phyloP scores from a whole-genome alignment of 1,140 invertebrate genomes.

The Neocloeon triangulifer region DNA sequence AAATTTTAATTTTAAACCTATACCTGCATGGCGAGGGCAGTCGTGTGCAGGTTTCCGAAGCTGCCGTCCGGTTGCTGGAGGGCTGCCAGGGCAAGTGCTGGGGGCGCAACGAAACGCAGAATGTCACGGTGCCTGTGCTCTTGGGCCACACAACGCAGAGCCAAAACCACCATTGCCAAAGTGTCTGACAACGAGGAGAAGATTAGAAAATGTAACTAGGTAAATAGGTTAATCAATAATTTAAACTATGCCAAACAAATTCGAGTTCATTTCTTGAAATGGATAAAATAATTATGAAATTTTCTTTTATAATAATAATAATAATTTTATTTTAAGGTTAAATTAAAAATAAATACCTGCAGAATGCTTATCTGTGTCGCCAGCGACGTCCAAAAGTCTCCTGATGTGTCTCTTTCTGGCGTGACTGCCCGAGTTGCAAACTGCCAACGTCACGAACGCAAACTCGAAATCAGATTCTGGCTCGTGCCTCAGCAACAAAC shows the following conservation, averaged over 20 bases:
- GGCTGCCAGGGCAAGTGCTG: constrained; percentile 43
- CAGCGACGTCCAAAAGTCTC: constrained; percentile 48
- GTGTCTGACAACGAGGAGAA: constrained; percentile 47
- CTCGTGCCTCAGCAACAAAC: constrained; percentile 42
- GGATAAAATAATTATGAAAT: no score
- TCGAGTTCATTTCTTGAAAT: no score
- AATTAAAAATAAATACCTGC: no score
- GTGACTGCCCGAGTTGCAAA: constrained; percentile 58
- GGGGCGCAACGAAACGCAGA: constrained; percentile 47
- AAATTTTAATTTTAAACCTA: constrained; percentile 6
- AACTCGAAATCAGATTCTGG: constrained; percentile 39
- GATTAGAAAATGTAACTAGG: no score
- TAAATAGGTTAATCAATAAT: no score
- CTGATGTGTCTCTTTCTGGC: constrained; percentile 53
- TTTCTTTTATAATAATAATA: no score
- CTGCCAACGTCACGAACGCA: constrained; percentile 35
- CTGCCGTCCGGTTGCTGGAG: constrained; percentile 55
- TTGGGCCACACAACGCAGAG: constrained; percentile 60
- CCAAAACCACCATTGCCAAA: constrained; percentile 59
- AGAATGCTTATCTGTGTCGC: constrained; percentile 48
- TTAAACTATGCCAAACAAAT: no score
- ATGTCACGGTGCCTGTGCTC: constrained; percentile 57
- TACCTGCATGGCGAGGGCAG: constrained; percentile 53
- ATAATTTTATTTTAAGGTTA: no score
- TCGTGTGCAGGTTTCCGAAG: constrained; percentile 59